These are phyloP conservation scores for Chiroxiphia lanceolata DNA, from an alignment of 2,797 vertebrate species.

Conservation along the genomic window DNA sequence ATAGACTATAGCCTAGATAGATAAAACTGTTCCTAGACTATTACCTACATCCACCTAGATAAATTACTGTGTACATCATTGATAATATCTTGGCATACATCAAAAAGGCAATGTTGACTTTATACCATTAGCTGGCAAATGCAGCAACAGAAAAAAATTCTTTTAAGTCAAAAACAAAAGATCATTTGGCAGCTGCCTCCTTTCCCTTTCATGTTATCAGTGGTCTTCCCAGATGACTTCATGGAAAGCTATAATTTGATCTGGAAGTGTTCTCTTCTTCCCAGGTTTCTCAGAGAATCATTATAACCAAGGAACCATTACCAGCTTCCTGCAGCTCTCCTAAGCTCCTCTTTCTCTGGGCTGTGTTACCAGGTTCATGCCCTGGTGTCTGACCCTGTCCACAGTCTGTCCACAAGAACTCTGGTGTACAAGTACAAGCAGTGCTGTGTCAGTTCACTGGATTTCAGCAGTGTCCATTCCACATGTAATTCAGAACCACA, in stretches of 20 bases:
- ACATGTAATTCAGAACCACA: slow-evolving; percentile 45
- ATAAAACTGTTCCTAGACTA: not conserved
- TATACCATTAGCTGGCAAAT: not conserved
- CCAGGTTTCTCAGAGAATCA: not conserved
- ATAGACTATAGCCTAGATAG: not conserved
- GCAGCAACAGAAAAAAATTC: not conserved
- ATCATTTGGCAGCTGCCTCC: not conserved
- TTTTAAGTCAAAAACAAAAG: not conserved
- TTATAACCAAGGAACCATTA: not conserved
- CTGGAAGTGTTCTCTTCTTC: not conserved
- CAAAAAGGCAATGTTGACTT: not conserved
- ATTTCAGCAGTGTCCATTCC: slow-evolving; percentile 1
- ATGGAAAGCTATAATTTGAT: not conserved
- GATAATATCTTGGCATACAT: not conserved
- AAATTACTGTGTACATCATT: not conserved
- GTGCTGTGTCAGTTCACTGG: not conserved
- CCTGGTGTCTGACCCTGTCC: not conserved
- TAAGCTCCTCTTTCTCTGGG: not conserved
- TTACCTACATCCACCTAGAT: not conserved
- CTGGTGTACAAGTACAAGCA: not conserved
- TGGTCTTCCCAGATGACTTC: not conserved
- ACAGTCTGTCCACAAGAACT: not conserved
- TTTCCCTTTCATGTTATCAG: not conserved
- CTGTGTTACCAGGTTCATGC: not conserved
- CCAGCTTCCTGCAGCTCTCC: not conserved